Evolutionary conservation across 2,113 vertebrate genomes (phyloP).

Genomic region (Sceloporus tristichus): DNA sequence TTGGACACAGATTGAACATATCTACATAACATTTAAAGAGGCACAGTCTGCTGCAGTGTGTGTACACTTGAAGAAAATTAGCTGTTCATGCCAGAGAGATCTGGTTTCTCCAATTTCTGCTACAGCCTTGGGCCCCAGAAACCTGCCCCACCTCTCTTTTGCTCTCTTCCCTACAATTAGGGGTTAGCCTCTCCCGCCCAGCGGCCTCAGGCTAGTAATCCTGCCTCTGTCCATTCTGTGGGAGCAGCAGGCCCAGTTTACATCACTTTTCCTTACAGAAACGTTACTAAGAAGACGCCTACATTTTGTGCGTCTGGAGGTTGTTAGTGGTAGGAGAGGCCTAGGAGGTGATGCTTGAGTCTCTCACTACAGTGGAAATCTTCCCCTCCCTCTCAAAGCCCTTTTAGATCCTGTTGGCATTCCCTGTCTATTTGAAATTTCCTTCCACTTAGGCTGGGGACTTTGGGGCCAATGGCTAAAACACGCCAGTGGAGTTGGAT

Average conservation of each 20-base stretch:
- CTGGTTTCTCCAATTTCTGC: neutral
- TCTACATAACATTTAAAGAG: neutral
- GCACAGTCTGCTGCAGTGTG: neutral
- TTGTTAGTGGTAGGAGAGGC: constrained; percentile 12
- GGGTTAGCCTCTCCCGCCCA: neutral
- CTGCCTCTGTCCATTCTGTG: neutral
- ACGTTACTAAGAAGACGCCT: neutral
- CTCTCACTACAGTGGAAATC: constrained; percentile 44
- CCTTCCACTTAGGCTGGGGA: constrained; percentile 47
- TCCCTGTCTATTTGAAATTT: constrained; percentile 50
- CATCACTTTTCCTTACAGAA: neutral
- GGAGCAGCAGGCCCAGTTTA: neutral
- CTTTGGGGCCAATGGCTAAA: constrained; percentile 46
- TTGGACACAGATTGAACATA: neutral
- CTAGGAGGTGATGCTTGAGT: constrained; percentile 36
- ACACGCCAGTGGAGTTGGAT: constrained; percentile 30
- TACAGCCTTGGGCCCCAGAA: neutral
- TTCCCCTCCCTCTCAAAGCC: constrained; percentile 35
- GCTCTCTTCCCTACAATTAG: neutral
- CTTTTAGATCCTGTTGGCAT: constrained; percentile 50
- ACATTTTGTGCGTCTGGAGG: neutral
- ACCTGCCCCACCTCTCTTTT: neutral
- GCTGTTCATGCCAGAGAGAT: neutral
- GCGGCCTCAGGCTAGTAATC: neutral
- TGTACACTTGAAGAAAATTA: neutral